Evolutionary conservation across 1,140 invertebrate genomes (phyloP).

Genomic region (Littorina saxatilis): DNA sequence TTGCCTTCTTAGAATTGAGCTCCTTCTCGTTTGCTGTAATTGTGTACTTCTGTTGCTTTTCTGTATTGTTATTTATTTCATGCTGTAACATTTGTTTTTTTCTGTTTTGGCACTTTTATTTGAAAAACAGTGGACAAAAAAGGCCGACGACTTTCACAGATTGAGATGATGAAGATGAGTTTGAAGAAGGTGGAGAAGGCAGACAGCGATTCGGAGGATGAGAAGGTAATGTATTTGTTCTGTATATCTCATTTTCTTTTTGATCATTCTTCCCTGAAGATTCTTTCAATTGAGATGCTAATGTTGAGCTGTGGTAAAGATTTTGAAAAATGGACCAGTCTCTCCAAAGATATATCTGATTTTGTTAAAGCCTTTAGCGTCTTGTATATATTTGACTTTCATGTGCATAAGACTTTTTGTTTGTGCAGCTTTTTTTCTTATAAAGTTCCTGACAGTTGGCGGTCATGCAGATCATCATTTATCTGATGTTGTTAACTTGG

Average conservation of each 20-base stretch:
- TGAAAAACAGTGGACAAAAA: constrained; percentile 64
- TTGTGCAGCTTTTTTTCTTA: no score
- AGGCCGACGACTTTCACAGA: constrained; percentile 66
- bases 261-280: background rate
- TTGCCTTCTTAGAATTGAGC: background rate
- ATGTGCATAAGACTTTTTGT: no score
- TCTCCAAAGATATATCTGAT: no score
- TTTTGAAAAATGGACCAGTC: no score
- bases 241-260: no score
- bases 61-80: background rate
- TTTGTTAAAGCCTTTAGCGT: no score
- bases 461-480: no score
- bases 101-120: background rate
- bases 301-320: no score
- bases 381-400: no score
- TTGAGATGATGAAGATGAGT: constrained; percentile 69
- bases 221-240: constrained; percentile 64
- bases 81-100: background rate
- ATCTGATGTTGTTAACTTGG: no score
- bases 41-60: constrained; percentile 4
- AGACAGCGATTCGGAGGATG: constrained; percentile 73
- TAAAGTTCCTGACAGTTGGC: no score
- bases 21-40: background rate
- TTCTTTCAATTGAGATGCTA: no score
- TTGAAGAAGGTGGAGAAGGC: constrained; percentile 93